A percentile compares a stretch with the other conserved stretches of the same genome.
phyloP scores from a whole-genome alignment of 2,113 vertebrate genomes.

The Synchiropus splendidus region DNA sequence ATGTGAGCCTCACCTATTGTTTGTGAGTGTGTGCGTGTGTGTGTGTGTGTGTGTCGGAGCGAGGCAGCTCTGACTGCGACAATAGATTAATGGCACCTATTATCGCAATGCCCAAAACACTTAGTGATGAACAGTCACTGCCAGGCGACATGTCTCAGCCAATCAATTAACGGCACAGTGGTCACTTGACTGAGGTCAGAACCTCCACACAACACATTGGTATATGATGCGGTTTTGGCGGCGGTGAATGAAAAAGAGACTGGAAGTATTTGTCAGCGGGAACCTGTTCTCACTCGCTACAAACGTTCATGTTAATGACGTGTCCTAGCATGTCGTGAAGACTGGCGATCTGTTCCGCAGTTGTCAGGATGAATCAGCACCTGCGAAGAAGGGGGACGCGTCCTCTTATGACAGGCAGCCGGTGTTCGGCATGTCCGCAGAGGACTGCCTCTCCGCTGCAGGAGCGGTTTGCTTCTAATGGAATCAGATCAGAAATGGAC shows the following conservation, averaged over 20 bases:
- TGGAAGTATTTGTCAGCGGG: too few species aligned
- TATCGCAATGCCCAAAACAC: conserved; percentile 67
- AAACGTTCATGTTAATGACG: too few species aligned
- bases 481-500: too few species aligned
- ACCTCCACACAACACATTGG: conserved; percentile 31
- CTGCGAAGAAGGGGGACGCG: too few species aligned
- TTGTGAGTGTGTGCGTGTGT: conserved; percentile 13
- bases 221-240: conserved; percentile 24
- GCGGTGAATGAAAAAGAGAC: not conserved
- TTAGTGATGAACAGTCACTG: conserved; percentile 64
- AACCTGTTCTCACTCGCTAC: too few species aligned
- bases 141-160: conserved; percentile 47
- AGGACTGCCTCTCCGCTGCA: too few species aligned
- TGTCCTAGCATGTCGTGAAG: too few species aligned
- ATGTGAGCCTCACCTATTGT: conserved; percentile 18
- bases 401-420: too few species aligned
- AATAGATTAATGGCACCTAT: conserved; percentile 65
- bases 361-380: too few species aligned
- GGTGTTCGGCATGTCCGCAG: too few species aligned
- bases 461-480: too few species aligned
- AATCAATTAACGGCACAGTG: conserved; percentile 59
- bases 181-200: conserved; percentile 53
- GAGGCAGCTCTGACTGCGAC: conserved; percentile 39
- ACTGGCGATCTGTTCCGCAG: too few species aligned
- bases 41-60: conserved; percentile 20